Percentiles rank a stretch among this genome's conserved stretches.
Conservation (phyloP, 2,888 invertebrate genomes). For the Nomada ruficornis region DNA sequence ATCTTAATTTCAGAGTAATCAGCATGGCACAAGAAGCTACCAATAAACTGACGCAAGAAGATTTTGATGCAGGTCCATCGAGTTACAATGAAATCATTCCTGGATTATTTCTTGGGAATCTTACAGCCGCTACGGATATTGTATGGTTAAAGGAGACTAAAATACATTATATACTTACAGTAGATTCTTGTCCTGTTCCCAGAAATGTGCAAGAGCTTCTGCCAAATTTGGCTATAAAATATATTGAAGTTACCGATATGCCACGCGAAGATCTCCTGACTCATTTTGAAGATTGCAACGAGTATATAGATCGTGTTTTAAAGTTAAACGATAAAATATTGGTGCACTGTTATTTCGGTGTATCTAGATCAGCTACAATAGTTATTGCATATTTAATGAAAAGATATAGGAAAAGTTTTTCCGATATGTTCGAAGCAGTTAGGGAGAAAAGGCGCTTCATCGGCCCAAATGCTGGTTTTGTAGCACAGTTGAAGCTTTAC, state of each 20-base stretch:
- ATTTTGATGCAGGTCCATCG: slow-evolving; percentile 86
- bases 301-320: slow-evolving; percentile 90
- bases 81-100: slow-evolving; percentile 86
- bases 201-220: slow-evolving; percentile 88
- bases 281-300: slow-evolving; percentile 90
- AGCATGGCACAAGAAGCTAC: slow-evolving; percentile 54
- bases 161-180: slow-evolving; percentile 92
- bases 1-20: slow-evolving; percentile 53
- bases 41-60: slow-evolving; percentile 80
- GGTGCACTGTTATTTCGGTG: slow-evolving; percentile 96
- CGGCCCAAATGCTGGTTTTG: slow-evolving; percentile 92
- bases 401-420: slow-evolving; percentile 90
- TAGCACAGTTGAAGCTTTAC: slow-evolving; percentile 91
- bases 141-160: slow-evolving; percentile 88
- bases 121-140: slow-evolving; percentile 91
- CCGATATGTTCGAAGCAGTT: slow-evolving; percentile 89
- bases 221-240: slow-evolving; percentile 89
- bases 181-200: slow-evolving; percentile 94
- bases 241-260: slow-evolving; percentile 93
- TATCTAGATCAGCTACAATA: slow-evolving; percentile 95
- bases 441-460: slow-evolving; percentile 90
- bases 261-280: slow-evolving; percentile 93
- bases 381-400: slow-evolving; percentile 96
- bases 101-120: slow-evolving; percentile 88
- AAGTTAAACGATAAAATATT: slow-evolving; percentile 89